phyloP scores from a whole-genome alignment of 2,113 vertebrate species.

The Orientallactaga bullata region DNA sequence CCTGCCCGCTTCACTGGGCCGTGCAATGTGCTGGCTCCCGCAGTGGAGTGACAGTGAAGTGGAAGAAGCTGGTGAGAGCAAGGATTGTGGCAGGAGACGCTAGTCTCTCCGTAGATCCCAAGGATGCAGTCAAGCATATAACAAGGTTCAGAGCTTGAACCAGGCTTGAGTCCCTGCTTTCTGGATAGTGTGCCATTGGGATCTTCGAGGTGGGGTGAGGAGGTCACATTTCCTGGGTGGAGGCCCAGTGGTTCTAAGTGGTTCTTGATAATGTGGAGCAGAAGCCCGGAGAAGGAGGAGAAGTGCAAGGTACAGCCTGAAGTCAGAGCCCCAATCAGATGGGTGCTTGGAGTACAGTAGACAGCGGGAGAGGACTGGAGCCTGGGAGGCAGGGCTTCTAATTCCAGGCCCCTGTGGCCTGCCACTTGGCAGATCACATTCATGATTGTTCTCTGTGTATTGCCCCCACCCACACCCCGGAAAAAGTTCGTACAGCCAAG shows the following conservation, averaged over 20 bases:
- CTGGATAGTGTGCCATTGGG: neutral
- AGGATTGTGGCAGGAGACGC: neutral
- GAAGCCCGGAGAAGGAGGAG: neutral
- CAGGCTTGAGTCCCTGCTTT: too few species aligned
- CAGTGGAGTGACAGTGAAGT: accelerated
- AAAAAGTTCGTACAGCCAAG: accelerated
- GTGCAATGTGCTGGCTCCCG: neutral
- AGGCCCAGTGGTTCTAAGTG: too few species aligned
- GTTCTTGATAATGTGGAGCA: neutral
- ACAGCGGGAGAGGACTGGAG: neutral
- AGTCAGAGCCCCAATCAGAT: neutral
- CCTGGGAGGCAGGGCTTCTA: neutral
- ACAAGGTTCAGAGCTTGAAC: neutral
- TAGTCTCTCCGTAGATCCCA: accelerated
- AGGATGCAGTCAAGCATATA: neutral
- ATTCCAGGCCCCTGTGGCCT: neutral
- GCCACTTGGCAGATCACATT: accelerated
- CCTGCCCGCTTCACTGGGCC: neutral
- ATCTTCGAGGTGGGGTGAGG: neutral
- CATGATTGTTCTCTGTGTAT: accelerated
- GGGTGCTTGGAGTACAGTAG: accelerated
- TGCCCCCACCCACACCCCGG: neutral
- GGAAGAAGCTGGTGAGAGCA: neutral
- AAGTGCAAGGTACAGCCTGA: neutral
- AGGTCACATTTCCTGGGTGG: neutral